Evolutionary conservation across 1,140 invertebrate species (phyloP).

Genomic region (Brachionus paranguensis): DNA sequence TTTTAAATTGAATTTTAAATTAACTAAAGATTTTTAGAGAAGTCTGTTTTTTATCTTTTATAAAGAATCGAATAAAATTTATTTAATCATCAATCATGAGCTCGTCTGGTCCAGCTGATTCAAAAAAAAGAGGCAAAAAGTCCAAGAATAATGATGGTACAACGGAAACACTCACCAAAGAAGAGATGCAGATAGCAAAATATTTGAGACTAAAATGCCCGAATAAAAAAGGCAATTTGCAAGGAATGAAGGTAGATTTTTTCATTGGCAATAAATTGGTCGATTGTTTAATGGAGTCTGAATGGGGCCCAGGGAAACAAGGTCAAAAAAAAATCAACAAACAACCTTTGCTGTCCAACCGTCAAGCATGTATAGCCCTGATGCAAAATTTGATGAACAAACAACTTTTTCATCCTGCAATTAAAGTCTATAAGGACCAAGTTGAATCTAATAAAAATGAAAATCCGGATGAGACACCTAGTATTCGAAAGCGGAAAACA

Average conservation of each 20-base stretch:
- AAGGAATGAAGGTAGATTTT: constrained; percentile 90
- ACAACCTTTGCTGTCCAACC: background rate
- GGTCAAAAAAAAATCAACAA: constrained; percentile 61
- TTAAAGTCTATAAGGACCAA: constrained; percentile 50
- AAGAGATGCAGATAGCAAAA: constrained; percentile 27
- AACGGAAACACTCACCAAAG: constrained; percentile 8
- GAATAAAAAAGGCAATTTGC: constrained; percentile 86
- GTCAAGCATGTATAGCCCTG: constrained; percentile 41
- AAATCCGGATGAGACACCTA: background rate
- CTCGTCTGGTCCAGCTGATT: background rate
- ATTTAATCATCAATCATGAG: background rate
- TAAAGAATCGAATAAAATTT: background rate
- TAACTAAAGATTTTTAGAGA: background rate
- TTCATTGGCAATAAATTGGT: constrained; percentile 88
- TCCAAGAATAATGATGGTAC: background rate
- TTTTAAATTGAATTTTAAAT: background rate
- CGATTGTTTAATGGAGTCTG: constrained; percentile 81
- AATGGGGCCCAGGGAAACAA: constrained; percentile 71
- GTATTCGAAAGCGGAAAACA: constrained; percentile 8
- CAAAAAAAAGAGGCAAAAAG: constrained; percentile 26
- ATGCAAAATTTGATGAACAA: constrained; percentile 69
- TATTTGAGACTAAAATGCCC: constrained; percentile 54
- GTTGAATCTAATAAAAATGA: constrained; percentile 44
- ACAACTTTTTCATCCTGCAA: constrained; percentile 89
- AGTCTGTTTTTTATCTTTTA: background rate